phyloP scores from a whole-genome alignment of 2,113 vertebrate genomes.

The Campylomormyrus tamandua region DNA sequence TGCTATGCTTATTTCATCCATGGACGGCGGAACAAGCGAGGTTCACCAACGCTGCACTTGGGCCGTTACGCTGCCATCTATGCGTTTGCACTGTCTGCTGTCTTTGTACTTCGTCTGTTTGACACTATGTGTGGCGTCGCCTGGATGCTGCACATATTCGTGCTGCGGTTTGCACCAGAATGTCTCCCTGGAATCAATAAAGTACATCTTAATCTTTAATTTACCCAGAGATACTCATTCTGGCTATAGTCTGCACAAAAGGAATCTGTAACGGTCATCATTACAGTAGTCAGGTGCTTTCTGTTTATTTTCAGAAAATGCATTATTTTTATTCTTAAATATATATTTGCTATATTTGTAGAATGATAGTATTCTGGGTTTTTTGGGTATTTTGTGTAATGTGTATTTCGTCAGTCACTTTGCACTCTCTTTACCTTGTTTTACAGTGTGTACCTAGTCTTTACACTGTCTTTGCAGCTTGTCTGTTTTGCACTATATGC shows the following conservation, averaged over 20 bases:
- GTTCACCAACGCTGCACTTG: no score
- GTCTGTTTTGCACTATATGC: no score
- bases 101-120: background rate
- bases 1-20: background rate
- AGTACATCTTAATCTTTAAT: background rate
- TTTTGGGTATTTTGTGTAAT: background rate
- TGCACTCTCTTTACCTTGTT: background rate
- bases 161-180: background rate
- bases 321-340: background rate
- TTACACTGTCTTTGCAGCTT: background rate
- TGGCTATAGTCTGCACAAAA: background rate
- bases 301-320: background rate
- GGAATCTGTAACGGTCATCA: background rate
- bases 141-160: background rate
- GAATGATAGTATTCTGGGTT: background rate
- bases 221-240: background rate
- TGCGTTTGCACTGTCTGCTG: background rate
- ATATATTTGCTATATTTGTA: background rate
- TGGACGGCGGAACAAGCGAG: background rate
- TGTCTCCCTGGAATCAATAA: background rate
- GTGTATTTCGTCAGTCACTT: background rate
- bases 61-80: no score
- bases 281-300: background rate
- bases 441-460: background rate
- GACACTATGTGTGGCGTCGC: background rate